These are phyloP conservation scores for Anoplolepis gracilipes DNA, from an alignment of 1,140 invertebrate species.

Conservation along the genomic window DNA sequence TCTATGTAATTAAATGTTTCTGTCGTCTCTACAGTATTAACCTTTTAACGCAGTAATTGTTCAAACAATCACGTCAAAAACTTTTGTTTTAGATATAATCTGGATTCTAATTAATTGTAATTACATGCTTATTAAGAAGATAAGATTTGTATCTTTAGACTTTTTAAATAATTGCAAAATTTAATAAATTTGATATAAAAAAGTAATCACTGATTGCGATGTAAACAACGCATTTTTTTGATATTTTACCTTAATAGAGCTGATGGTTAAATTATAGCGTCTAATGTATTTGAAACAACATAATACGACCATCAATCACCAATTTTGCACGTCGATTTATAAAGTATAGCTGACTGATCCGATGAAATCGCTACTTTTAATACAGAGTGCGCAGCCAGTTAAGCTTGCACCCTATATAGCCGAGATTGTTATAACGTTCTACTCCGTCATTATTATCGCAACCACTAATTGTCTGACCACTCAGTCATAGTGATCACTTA, in stretches of 20 bases:
- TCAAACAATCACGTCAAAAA: not conserved
- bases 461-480: conserved; percentile 29
- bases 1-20: conserved; percentile 18
- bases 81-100: not conserved
- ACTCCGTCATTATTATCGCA: conserved; percentile 43
- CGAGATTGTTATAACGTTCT: conserved; percentile 38
- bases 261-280: not conserved
- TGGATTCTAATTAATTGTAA: not conserved
- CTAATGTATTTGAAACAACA: not conserved
- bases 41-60: not conserved
- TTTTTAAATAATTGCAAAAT: not conserved
- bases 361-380: conserved; percentile 11
- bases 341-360: not conserved
- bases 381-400: not conserved
- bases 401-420: conserved; percentile 15
- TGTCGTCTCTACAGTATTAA: not conserved
- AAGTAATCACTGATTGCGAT: not conserved
- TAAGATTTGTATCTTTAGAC: not conserved
- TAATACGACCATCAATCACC: not conserved
- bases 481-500: not conserved
- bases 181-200: not conserved
- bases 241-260: not conserved
- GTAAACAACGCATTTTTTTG: too few relatives aligned
- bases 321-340: conserved; percentile 23
- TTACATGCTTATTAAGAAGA: not conserved